phyloP scores from a whole-genome alignment of 2,797 vertebrate species.

The Psittacula derbiana region DNA sequence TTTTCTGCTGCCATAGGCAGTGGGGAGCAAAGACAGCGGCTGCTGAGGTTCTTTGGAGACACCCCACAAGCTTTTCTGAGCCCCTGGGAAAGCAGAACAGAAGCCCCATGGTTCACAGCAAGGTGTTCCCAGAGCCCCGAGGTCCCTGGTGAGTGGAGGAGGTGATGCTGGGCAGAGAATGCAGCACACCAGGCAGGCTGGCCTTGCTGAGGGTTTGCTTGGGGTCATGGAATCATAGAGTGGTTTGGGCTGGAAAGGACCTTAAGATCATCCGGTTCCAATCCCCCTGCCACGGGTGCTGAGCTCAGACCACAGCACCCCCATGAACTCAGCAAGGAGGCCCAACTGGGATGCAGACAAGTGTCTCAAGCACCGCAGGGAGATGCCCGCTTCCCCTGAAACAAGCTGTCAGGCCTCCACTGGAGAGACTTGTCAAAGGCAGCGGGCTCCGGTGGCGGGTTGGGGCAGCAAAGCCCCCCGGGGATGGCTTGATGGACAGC shows the following conservation, averaged over 20 bases:
- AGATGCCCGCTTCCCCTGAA: background rate
- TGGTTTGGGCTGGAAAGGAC: background rate
- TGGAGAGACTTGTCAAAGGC: background rate
- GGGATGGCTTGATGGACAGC: background rate
- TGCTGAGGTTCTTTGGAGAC: background rate
- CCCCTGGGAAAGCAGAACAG: background rate
- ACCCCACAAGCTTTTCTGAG: background rate
- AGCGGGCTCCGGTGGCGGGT: rapidly evolving
- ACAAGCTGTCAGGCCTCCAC: background rate
- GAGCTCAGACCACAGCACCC: background rate
- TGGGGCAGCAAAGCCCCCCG: rapidly evolving
- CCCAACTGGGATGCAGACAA: background rate
- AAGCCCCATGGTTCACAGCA: background rate
- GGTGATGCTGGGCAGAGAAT: background rate
- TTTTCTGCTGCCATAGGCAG: rapidly evolving
- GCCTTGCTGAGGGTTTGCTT: background rate
- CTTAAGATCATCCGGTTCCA: background rate
- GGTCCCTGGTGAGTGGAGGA: background rate
- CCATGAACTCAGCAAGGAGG: rapidly evolving
- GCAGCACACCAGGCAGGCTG: background rate
- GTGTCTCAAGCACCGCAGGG: rapidly evolving
- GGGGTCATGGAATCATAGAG: background rate
- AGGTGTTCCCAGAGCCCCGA: rapidly evolving
- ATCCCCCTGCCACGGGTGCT: background rate
- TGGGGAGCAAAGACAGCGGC: background rate